Evolutionary conservation across 1,140 invertebrate genomes (phyloP).

Genomic region (Arctopsyche grandis): DNA sequence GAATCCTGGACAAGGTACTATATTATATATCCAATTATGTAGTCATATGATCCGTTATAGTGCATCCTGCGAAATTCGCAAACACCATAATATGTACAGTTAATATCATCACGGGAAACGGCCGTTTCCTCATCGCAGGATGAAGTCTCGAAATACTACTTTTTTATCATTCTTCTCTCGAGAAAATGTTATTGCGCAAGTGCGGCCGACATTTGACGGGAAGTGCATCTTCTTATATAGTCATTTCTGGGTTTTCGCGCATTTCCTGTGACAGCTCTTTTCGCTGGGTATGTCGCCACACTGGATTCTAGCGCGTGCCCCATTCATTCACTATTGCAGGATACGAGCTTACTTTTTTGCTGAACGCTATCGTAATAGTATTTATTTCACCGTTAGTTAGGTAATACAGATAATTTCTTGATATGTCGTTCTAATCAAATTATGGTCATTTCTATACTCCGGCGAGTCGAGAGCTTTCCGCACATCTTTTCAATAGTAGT

Average conservation of each 20-base stretch:
- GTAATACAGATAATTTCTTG: too few relatives aligned
- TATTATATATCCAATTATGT: too few relatives aligned
- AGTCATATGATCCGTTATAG: too few relatives aligned
- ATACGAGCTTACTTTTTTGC: not conserved
- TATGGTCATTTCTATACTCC: too few relatives aligned
- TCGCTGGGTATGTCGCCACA: not conserved
- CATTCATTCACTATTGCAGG: constrained; percentile 13
- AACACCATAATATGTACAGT: not conserved
- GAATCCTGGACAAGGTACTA: too few relatives aligned
- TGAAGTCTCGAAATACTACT: constrained; percentile 28
- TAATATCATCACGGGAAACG: constrained; percentile 3
- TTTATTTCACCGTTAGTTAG: not conserved
- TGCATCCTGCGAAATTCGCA: not conserved
- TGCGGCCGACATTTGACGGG: constrained; percentile 28
- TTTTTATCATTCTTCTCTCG: constrained; percentile 7
- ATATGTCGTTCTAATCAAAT: too few relatives aligned
- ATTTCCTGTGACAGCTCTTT: constrained; percentile 1
- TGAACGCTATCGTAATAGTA: too few relatives aligned
- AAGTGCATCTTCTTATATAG: constrained; percentile 22
- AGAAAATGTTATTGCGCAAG: constrained; percentile 11
- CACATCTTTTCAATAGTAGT: too few relatives aligned
- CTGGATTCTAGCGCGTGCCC: constrained; percentile 24
- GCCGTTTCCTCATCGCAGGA: constrained; percentile 14
- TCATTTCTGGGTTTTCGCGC: not conserved
- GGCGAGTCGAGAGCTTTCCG: too few relatives aligned